Base-by-base conservation (phyloP, 2,113 vertebrate genomes). In the Empidonax alnorum region DNA sequence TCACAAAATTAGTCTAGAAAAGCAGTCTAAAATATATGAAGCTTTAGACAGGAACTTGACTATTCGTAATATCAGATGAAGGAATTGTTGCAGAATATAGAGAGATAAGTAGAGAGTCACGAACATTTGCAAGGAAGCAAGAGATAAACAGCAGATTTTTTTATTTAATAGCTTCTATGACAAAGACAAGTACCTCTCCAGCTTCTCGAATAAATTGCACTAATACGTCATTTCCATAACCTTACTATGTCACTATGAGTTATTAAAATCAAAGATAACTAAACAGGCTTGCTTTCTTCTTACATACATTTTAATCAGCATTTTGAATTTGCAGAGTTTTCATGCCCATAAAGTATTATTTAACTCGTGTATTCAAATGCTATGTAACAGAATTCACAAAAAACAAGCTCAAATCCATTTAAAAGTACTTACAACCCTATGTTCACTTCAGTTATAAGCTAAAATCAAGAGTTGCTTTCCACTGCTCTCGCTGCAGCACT, bases 381-480 rank as follows among this genome's bases (percentile, higher is more conserved):
- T 80, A 4, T 52, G 3, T 41, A 84, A 78, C 27, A 89, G 77
- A 86, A 81, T 46, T 61, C 20, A 91, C 14, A 62, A 33, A 86
- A 86, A 52, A 47, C 68, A 53, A 78, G 87, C 33, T 89, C 77
- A 92, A 73, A 86, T 65, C 7, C 24, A 76, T 76, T 87, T 84
- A 31, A 95, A 74, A 42, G 87, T 80, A 68, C 56, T 79, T 92
- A 83, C n/a, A 89, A n/a, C 62, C 37, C 59, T 74, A 11, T 14
- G 23, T 56, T 90, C 31, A 2, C 23, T 93, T 87, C 18, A 41
- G 9, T 42, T 82, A 49, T 49, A 50, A 85, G 31, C 47, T 76
- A 88, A 85, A 83, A 79, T 84, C 56, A 72, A 39, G 82, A 63
- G 85, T 61, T 92, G 39, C 87, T 88, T 95, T 81, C 65, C 73